Evolutionary conservation across 2,888 invertebrate species (phyloP).

Genomic region (Drosophila fulvimacula): DNA sequence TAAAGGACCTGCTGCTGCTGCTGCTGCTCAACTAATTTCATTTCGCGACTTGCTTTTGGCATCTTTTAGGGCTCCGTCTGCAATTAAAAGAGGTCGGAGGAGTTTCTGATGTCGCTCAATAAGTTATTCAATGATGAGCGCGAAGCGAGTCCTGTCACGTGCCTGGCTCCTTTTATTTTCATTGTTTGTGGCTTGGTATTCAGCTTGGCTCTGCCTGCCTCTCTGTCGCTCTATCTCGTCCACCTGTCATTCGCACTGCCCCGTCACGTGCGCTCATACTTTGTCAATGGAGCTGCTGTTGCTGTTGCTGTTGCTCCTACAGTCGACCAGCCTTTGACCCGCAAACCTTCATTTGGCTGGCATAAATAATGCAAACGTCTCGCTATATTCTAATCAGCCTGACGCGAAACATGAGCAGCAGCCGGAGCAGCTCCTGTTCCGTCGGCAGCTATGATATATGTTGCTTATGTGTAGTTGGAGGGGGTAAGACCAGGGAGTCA

Average conservation of each 20-base stretch:
- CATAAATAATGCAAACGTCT: conserved; percentile 64
- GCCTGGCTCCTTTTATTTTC: conserved; percentile 70
- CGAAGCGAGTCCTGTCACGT: conserved; percentile 72
- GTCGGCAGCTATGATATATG: conserved; percentile 55
- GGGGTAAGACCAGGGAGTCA: not conserved
- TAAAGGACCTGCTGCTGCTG: conserved; percentile 51
- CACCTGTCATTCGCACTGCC: conserved; percentile 70
- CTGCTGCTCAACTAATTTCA: conserved; percentile 31
- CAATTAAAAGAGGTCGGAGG: conserved; percentile 46
- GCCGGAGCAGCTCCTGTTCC: not conserved
- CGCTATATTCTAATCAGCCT: conserved; percentile 80
- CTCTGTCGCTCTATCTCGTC: conserved; percentile 12
- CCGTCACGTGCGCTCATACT: conserved; percentile 67
- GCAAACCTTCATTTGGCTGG: conserved; percentile 72
- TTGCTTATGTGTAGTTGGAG: conserved; percentile 10
- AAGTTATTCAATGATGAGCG: conserved; percentile 76
- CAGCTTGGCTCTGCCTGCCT: not conserved
- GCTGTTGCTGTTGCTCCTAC: not conserved
- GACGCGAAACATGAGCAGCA: conserved; percentile 69
- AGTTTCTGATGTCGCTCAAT: conserved; percentile 23
- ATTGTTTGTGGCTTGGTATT: conserved; percentile 64
- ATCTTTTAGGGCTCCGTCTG: conserved; percentile 13
- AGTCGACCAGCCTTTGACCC: conserved; percentile 64
- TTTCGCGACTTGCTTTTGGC: conserved; percentile 24
- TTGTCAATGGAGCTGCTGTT: conserved; percentile 55